phyloP scores from a whole-genome alignment of 2,113 vertebrate genomes.

The Notiomystis cincta region DNA sequence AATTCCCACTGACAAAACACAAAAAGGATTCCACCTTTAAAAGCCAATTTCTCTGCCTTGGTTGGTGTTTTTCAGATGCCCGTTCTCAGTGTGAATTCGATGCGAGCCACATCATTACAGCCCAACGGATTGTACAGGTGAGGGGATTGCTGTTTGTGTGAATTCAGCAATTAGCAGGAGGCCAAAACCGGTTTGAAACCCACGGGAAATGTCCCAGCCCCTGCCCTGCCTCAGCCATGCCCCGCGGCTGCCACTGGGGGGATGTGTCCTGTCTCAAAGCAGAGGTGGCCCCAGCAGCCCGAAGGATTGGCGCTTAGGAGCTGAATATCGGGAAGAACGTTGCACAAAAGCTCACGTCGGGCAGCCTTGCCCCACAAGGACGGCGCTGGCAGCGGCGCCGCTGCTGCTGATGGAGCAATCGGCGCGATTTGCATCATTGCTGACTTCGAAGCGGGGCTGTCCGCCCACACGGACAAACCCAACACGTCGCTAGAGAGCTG shows the following conservation, averaged over 20 bases:
- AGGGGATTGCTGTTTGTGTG: background rate
- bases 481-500: background rate
- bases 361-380: background rate
- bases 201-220: background rate
- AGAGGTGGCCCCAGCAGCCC: background rate
- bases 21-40: background rate
- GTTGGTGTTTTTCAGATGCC: constrained; percentile 74
- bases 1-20: background rate
- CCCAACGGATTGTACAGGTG: constrained; percentile 76
- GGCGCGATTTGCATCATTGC: background rate
- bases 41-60: background rate
- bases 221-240: background rate
- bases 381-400: background rate
- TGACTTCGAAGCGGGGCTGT: background rate
- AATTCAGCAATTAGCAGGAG: background rate
- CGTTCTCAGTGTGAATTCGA: constrained; percentile 76
- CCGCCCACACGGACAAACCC: background rate
- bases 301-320: background rate
- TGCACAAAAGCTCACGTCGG: background rate
- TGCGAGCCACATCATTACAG: constrained; percentile 82
- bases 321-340: background rate
- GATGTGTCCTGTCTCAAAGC: background rate
- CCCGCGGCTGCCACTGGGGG: background rate
- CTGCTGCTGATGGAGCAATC: background rate
- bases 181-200: background rate